Conservation (phyloP, 2,888 invertebrate genomes). For the Boloria euphrosyne region DNA sequence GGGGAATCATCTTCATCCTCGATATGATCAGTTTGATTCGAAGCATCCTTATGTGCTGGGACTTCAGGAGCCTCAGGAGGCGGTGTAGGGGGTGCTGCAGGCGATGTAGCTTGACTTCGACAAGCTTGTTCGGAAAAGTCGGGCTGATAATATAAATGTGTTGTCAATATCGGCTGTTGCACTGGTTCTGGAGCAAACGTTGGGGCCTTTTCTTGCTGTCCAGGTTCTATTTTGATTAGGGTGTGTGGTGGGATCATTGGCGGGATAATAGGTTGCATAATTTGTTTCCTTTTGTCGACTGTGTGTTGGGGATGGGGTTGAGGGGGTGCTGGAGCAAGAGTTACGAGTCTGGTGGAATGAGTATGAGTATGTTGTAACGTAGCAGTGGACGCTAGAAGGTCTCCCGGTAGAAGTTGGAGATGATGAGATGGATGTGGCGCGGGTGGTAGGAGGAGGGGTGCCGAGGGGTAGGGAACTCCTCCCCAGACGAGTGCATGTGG, state of each 20-base stretch:
- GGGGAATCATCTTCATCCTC: slow-evolving; percentile 85
- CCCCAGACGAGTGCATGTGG: slow-evolving; percentile 90
- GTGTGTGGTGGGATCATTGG: slow-evolving; percentile 69
- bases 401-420: slow-evolving; percentile 85
- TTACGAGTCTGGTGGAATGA: slow-evolving; percentile 85
- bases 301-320: slow-evolving; percentile 59
- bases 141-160: slow-evolving; percentile 82
- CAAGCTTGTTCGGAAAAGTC: slow-evolving; percentile 76
- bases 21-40: slow-evolving; percentile 91
- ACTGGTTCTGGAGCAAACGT: slow-evolving; percentile 74
- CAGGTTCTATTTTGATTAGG: slow-evolving; percentile 88
- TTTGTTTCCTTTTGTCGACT: slow-evolving; percentile 70
- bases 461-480: slow-evolving; percentile 80
- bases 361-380: slow-evolving; percentile 86
- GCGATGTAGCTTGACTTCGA: slow-evolving; percentile 83
- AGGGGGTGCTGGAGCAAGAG: slow-evolving; percentile 83
- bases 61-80: slow-evolving; percentile 80
- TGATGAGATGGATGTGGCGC: slow-evolving; percentile 84
- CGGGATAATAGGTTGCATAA: slow-evolving; percentile 67
- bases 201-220: slow-evolving; percentile 76
- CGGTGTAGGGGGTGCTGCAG: slow-evolving; percentile 81
- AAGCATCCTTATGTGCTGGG: slow-evolving; percentile 89
- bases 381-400: slow-evolving; percentile 84
- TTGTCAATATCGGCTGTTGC: slow-evolving; percentile 77
- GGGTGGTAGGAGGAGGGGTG: slow-evolving; percentile 69